Evolutionary conservation across 2,113 vertebrate species (phyloP), one percentile per base, ranked within the genome.

Genomic region (Triplophysa rosa): DNA sequence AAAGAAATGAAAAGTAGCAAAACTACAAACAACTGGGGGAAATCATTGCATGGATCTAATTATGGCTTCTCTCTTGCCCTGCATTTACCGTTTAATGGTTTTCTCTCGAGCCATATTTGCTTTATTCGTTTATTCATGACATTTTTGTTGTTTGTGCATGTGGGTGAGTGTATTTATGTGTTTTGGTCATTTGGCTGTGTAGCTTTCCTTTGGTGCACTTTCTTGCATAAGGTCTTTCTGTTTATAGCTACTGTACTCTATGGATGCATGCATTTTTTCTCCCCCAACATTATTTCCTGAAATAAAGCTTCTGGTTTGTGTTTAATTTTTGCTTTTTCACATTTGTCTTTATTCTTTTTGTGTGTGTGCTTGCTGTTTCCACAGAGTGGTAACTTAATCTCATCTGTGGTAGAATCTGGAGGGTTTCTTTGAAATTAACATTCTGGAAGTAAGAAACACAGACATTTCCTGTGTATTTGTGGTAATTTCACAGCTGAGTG

Each of bases 401-500:
- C 78, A 61, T 29, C 5, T 1, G 0, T 69, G 65, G 70, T 83
- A 88, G 74, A 81, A 84, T 84, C 47, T 49, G 52, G 52, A 67
- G 78, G 72, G 47, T 58, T 81, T 73, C 24, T 72, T 62, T 67
- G 73, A 83, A 87, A 88, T 89, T 78, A 87, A 78, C 88, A 88
- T 90, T 89, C 83, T 78, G 83, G 83, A 62, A 81, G 45, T 37
- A 67, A 40, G 42, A 69, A 80, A 73, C 47, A 69, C 33, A 78
- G 79, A 64, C 78, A 78, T 77, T 66, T 69, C 29, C 33, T 79
- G 67, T 83, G 2, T 88, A 78, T 90, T 89, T 88, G 83, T 84
- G 81, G 85, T 88, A 85, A 88, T 90, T 91, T 90, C 88, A 89
- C 86, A 89, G 88, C 84, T 65, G 79, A 82, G 45, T 29, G 69